A percentile compares a stretch with the other conserved stretches of the same genome.
These are phyloP conservation scores for Carassius auratus DNA, from an alignment of 2,113 vertebrate species.

Conservation along the genomic window DNA sequence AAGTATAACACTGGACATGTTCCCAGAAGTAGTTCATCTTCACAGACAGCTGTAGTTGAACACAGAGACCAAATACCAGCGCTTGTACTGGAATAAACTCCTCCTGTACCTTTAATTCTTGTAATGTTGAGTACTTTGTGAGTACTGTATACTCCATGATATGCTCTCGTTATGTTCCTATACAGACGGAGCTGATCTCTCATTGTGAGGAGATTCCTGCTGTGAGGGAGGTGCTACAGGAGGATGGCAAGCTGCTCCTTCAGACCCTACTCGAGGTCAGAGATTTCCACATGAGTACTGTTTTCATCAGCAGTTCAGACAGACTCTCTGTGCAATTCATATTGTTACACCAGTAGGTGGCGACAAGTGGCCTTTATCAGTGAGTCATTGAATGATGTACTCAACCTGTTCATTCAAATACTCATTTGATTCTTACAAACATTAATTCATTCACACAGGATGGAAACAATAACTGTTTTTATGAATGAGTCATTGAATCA, in stretches of 20 bases:
- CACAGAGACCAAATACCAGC: not conserved
- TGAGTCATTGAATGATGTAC: not conserved
- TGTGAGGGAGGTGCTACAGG: constrained; percentile 86
- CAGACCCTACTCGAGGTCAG: constrained; percentile 90
- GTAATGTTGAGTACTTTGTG: not conserved
- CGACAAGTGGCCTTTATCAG: not conserved
- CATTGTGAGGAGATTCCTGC: constrained; percentile 84
- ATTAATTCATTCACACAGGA: not conserved
- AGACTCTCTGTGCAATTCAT: not conserved
- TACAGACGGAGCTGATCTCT: constrained; percentile 89
- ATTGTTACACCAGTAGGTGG: not conserved
- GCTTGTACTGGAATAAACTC: not conserved
- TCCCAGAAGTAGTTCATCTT: not conserved
- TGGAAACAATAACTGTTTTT: not conserved
- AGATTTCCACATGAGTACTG: not conserved
- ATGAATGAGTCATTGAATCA: not conserved
- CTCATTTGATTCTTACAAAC: too few relatives aligned
- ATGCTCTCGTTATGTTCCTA: not conserved
- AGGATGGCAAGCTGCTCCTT: constrained; percentile 87
- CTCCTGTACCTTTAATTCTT: not conserved
- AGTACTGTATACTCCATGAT: not conserved
- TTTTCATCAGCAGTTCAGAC: not conserved
- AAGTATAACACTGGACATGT: constrained; percentile 69
- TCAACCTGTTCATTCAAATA: not conserved
- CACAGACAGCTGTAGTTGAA: not conserved